Base-by-base conservation (phyloP, 1,140 invertebrate genomes). In the Drosophila jambulina region DNA sequence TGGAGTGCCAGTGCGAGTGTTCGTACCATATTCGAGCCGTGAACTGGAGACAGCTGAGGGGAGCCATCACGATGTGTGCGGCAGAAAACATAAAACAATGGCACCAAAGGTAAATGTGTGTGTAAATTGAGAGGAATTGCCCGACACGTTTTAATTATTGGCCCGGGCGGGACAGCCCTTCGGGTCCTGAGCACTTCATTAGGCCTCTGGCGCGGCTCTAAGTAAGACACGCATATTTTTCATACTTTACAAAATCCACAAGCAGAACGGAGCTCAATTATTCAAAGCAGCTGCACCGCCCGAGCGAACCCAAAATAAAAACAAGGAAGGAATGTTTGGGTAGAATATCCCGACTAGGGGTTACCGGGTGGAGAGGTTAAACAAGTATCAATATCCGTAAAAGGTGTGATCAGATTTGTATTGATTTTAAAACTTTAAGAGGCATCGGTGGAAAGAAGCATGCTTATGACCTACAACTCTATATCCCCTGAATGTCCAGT, bases 161-260 rank as follows among this genome's bases (percentile, higher is more conserved):
- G 21, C 43, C 45, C 29, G 23, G 23, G 0, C 19, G 19, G 19
- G 5, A 15, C 43, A 48, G 40, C 21, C 62, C 46, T 49, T 72
- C 29, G 54, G 43, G 34, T 27, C 5, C 53, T 21, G 27, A 67
- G 56, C 45, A 79, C 77, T 79, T 79, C 76, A 79, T 79, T 79
- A 79, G 77, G 76, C 74, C 58, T 68, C 29, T 42, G 59, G 46
- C 61, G 75, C 62, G 56, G 54, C 45, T 64, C 57, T 51, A 71
- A 80, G 51, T 70, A 74, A 88, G 84, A 70, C 72, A 74, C 69
- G 80, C 64, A 83, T 76, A 88, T 87, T 83, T 87, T 87, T 88
- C 77, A 88, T 87, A 86, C 83, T 87, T 86, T 87, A 87, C 54
- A 78, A 76, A 86, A 82, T 79, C 57, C 68, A 82, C 61, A 62